Conservation (phyloP, 2,888 invertebrate species). For the Drosophila ochracea region DNA sequence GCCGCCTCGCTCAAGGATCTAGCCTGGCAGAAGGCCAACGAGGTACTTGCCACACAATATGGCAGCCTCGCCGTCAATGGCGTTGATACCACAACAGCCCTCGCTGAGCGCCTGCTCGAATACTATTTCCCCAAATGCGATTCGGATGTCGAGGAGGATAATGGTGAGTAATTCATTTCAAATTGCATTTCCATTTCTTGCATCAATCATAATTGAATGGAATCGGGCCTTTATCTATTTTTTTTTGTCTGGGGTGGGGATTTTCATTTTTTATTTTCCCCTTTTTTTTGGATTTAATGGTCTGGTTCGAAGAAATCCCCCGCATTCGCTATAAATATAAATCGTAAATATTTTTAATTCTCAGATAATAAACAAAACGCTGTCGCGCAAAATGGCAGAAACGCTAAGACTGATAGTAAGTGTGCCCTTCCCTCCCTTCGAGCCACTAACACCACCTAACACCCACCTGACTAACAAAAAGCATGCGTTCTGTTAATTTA, state of each 20-base stretch:
- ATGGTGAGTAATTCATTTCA: conserved; percentile 83
- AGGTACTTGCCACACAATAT: conserved; percentile 89
- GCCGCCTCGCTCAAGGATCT: conserved; percentile 89
- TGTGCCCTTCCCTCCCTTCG: conserved; percentile 36
- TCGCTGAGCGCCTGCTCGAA: conserved; percentile 91
- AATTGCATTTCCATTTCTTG: neutral
- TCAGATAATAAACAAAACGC: conserved; percentile 84
- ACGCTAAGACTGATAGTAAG: conserved; percentile 84
- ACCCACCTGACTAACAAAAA: neutral
- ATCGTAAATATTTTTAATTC: conserved; percentile 78
- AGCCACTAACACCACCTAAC: conserved; percentile 9
- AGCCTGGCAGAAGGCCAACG: conserved; percentile 90
- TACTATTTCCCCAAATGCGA: conserved; percentile 89
- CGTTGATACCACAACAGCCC: conserved; percentile 89
- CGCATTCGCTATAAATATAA: conserved; percentile 52
- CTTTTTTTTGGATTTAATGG: neutral
- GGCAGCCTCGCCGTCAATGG: conserved; percentile 89
- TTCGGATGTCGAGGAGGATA: conserved; percentile 87
- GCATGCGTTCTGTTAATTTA: conserved; percentile 10
- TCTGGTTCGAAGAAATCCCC: conserved; percentile 6
- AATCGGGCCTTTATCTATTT: neutral
- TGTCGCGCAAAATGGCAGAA: conserved; percentile 84
- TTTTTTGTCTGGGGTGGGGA: neutral
- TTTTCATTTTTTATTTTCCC: neutral
- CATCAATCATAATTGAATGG: conserved; percentile 1